Evolutionary conservation across 2,888 invertebrate species (phyloP), one percentile per base, ranked within the genome.

Genomic region (Sialis lutaria): DNA sequence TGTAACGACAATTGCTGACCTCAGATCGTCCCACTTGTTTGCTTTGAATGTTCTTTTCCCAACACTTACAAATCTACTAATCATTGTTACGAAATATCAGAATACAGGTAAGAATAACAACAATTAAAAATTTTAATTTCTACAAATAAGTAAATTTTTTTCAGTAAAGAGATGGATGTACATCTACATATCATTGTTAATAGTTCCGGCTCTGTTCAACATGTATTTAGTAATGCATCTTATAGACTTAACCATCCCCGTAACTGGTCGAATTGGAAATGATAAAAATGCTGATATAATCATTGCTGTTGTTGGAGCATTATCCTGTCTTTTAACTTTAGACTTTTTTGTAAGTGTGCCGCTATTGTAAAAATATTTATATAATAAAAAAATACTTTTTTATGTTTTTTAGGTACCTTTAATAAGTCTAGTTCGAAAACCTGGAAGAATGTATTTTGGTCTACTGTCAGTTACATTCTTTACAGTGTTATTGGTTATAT

Each of bases 21-120:
- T 66, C 30, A 55, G 64, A 45, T 55, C 63, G 22, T 53, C 58
- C 10, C 64, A 64, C 51, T 53, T 60, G 3, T 47, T 65, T n/a
- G 52, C 61, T 52, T 48, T 63, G 5, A 53, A 60, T 35, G 57
- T 63, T 22, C 48, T 63, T 48, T 64, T 61, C 55, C 62, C 63
- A 48, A 53, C 60, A 5, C 7, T 58, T 4, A 56, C 56, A 33
- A 58, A 62, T 49, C 40, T 58, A 5, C 40, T 58, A 2, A 58
- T 60, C 42, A 53, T 56, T 50, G 34, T 53, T 10, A 50, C 55
- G 2, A 52, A 52, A 35, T 50, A 55, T 12, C 56, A 58, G 47
- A 56, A 58, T 48, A 52, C 58, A 49, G 50, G 61, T 61, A 54
- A 55, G 53, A 52, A 13, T 10, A 22, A 22, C 4, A 22, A 22